Base-by-base conservation (phyloP, 2,113 vertebrate species). In the Prinia subflava region DNA sequence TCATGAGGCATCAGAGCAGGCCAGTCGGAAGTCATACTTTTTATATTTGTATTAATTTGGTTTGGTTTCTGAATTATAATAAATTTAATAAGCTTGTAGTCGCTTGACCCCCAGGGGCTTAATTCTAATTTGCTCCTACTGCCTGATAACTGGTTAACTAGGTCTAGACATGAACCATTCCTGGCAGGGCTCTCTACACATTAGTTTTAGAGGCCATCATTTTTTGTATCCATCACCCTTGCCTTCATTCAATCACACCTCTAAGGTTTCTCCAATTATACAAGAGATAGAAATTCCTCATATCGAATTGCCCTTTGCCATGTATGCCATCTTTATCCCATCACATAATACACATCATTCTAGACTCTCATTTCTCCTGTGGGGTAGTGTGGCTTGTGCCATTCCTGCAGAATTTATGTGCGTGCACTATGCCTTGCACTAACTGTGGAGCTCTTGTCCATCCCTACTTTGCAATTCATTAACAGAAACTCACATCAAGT, bases 131-230 rank as follows among this genome's bases (percentile, higher is more conserved):
- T 97, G 93, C 47, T 95, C 25, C n/a, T 87, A 65, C 90, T 96
- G 92, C 55, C 87, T 96, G 75, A 85, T 95, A 93, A 80, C 93
- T 96, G 92, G 81, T 95, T 96, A 96, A 92, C 97, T 87, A 69
- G 39, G 71, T 93, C 78, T 92, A 96, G 96, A 97, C 96, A 95
- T 93, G 96, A 97, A 97, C 94, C 68, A 27, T 93, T 97, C 92
- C 95, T 97, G 97, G 97, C 97, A 97, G 97, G 89, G 96, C 74
- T 97, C 97, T 90, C 92, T 93, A 68, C 95, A 94, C 71, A 97
- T 97, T 96, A 97, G 92, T 95, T 96, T 90, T 89, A 97, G 96
- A 95, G 95, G 93, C 92, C 93, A 96, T 97, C 96, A 97, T 96
- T 91, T 95, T 95, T 92, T 95, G 55, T 92, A 69, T 95, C 86